Evolutionary conservation across 35 echinoderm and acorn worm genomes (phyloP).

Genomic region (Ophioderma brevispina): DNA sequence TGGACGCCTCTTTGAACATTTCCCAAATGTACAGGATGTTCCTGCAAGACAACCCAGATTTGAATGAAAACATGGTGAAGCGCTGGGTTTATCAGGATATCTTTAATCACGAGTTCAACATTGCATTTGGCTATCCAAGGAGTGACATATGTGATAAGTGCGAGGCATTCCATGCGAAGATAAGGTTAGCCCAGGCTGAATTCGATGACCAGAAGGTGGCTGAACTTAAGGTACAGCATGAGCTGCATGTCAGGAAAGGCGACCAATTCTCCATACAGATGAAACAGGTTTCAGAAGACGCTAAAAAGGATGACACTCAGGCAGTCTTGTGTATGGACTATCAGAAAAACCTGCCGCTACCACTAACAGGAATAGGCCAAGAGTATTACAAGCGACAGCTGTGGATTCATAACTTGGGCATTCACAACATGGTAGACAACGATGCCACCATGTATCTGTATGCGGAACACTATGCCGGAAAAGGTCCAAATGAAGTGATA

Average conservation of each 20-base stretch:
- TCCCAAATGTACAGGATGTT: conserved; percentile 6
- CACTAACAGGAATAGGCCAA: conserved; percentile 25
- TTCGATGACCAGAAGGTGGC: neutral
- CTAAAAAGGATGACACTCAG: neutral
- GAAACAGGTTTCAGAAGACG: neutral
- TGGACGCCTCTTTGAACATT: conserved; percentile 19
- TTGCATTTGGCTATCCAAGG: neutral
- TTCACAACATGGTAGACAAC: neutral
- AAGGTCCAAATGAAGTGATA: conserved; percentile 26
- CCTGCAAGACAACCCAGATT: conserved; percentile 17
- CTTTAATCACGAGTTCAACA: conserved; percentile 26
- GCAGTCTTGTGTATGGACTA: conserved; percentile 12
- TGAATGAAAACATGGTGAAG: conserved; percentile 1
- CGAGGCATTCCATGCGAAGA: neutral
- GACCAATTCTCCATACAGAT: conserved; percentile 1
- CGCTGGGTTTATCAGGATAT: conserved; percentile 13
- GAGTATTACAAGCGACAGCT: conserved; percentile 23
- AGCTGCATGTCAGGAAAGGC: conserved; percentile 17
- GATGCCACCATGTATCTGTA: conserved; percentile 22
- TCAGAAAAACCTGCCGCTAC: neutral
- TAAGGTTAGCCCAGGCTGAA: neutral
- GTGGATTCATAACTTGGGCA: conserved; percentile 24
- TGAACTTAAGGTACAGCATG: neutral
- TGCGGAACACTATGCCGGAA: conserved; percentile 8
- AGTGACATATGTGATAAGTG: conserved; percentile 13